phyloP scores from a whole-genome alignment of 2,888 invertebrate genomes.

The Morpho achilles region DNA sequence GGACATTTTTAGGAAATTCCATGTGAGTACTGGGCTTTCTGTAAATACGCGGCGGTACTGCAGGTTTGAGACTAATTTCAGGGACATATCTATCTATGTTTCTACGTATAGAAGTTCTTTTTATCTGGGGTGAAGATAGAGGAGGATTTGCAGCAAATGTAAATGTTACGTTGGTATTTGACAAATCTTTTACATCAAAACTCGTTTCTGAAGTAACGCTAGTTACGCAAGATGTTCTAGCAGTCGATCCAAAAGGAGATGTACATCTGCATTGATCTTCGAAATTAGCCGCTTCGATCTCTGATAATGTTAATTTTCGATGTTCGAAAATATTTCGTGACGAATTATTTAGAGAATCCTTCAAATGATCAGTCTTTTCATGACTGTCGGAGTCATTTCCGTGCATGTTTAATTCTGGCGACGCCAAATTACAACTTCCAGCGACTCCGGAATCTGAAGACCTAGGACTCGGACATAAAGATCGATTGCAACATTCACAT shows the following conservation, averaged over 20 bases:
- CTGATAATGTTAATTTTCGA: slow-evolving; percentile 72
- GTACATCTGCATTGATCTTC: slow-evolving; percentile 86
- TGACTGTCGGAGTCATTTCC: slow-evolving; percentile 61
- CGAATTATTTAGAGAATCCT: slow-evolving; percentile 48
- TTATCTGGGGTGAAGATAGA: slow-evolving; percentile 67
- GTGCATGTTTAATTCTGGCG: slow-evolving; percentile 81
- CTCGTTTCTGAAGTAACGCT: slow-evolving; percentile 79
- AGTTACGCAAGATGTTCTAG: slow-evolving; percentile 81
- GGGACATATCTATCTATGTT: slow-evolving; percentile 65
- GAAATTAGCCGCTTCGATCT: slow-evolving; percentile 80
- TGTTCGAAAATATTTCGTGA: slow-evolving; percentile 52
- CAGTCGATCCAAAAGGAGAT: slow-evolving; percentile 86
- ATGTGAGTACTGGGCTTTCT: slow-evolving; percentile 70
- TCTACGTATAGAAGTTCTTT: slow-evolving; percentile 69
- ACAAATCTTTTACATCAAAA: slow-evolving; percentile 75
- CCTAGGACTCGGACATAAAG: slow-evolving; percentile 83
- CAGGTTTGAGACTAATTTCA: slow-evolving; percentile 64
- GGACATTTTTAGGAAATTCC: slow-evolving; percentile 70
- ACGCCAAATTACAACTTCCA: slow-evolving; percentile 87
- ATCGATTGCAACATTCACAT: slow-evolving; percentile 81
- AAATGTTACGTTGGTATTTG: slow-evolving; percentile 72
- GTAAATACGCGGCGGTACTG: slow-evolving; percentile 67
- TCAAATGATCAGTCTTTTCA: slow-evolving; percentile 51
- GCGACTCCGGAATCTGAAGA: slow-evolving; percentile 93
- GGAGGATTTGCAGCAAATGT: slow-evolving; percentile 67